A percentile compares a stretch with the other conserved stretches of the same genome.
phyloP scores from a whole-genome alignment of 1,140 invertebrate species.

The Agrilus planipennis region DNA sequence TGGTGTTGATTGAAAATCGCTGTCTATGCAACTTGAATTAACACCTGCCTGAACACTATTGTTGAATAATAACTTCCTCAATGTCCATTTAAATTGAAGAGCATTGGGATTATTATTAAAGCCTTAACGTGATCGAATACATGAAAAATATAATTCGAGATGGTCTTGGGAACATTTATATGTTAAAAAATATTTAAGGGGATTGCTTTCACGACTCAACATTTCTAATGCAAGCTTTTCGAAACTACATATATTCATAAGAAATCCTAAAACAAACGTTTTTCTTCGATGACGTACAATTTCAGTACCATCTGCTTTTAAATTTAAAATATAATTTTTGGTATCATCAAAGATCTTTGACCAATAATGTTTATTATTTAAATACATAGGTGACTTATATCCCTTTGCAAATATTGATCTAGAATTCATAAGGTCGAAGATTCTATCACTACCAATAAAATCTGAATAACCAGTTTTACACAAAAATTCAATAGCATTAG shows the following conservation, averaged over 20 bases:
- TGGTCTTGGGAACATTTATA: constrained; percentile 26
- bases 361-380: constrained; percentile 16
- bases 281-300: constrained; percentile 8
- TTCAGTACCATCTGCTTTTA: constrained; percentile 3
- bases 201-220: constrained; percentile 6
- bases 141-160: constrained; percentile 26
- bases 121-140: constrained; percentile 14
- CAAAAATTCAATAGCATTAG: constrained; percentile 24
- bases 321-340: constrained; percentile 3
- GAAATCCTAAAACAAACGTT: constrained; percentile 11
- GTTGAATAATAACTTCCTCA: constrained; percentile 17
- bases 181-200: constrained; percentile 20
- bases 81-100: constrained; percentile 13
- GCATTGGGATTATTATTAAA: constrained; percentile 19
- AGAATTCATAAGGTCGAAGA: constrained; percentile 25
- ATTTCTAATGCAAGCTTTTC: constrained; percentile 13
- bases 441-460: constrained; percentile 18
- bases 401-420: constrained; percentile 18
- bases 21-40: constrained; percentile 14
- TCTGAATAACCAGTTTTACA: constrained; percentile 6
- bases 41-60: constrained; percentile 17
- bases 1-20: no score
- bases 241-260: constrained; percentile 12
- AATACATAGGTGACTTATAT: constrained; percentile 19
- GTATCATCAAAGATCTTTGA: constrained; percentile 8